These are phyloP conservation scores for Nibea coibor DNA, from an alignment of 2,113 vertebrate genomes.

Conservation along the genomic window DNA sequence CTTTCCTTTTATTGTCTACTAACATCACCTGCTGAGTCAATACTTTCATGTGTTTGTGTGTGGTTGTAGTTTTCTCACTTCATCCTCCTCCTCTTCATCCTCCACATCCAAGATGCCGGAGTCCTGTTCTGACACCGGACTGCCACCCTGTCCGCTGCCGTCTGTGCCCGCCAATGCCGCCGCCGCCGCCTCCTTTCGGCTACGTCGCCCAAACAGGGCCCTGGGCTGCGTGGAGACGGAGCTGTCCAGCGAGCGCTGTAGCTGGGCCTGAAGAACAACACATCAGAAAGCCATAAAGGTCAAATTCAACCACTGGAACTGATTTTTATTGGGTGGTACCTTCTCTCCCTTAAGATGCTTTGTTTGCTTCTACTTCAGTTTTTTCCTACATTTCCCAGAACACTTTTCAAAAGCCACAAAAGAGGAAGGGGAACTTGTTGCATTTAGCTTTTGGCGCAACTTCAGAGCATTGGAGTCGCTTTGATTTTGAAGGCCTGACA, in stretches of 20 bases:
- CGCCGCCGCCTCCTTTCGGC: conserved; percentile 81
- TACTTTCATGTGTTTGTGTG: neutral
- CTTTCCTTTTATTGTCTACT: too few relatives aligned
- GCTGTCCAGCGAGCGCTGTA: conserved; percentile 92
- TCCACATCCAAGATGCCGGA: conserved; percentile 95
- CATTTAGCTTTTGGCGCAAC: conserved; percentile 37
- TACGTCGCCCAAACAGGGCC: conserved; percentile 82
- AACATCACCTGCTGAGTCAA: neutral
- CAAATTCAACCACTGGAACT: neutral
- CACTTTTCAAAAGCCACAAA: conserved; percentile 23
- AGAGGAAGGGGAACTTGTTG: conserved; percentile 1
- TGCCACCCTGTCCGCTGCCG: conserved; percentile 85
- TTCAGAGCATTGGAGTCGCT: conserved; percentile 45
- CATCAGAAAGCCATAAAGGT: neutral
- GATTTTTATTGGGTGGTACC: neutral
- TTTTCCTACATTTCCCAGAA: conserved; percentile 58
- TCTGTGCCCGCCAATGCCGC: conserved; percentile 73
- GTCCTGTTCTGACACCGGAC: conserved; percentile 91
- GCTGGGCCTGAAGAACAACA: conserved; percentile 89
- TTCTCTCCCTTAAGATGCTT: neutral
- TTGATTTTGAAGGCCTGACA: conserved; percentile 59
- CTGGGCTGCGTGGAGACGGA: conserved; percentile 87
- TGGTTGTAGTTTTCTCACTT: conserved; percentile 76
- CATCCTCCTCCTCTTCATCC: conserved; percentile 93
- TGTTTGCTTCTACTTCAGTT: conserved; percentile 31